phyloP scores from a whole-genome alignment of 2,797 vertebrate species.

The Scleropages formosus region DNA sequence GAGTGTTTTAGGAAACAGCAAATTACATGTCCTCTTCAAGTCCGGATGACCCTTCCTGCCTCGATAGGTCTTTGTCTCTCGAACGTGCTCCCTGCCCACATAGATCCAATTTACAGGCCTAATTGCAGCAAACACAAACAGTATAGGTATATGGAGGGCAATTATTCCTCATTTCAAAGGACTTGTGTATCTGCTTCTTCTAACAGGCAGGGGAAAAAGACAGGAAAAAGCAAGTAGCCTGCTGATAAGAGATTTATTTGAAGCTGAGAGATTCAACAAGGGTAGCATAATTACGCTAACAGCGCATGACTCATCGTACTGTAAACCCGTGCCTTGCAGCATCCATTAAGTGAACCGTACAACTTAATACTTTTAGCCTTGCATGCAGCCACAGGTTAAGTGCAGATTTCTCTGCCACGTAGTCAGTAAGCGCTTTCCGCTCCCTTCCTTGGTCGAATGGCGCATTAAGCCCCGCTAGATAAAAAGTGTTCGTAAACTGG shows the following conservation, averaged over 20 bases:
- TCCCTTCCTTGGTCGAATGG: constrained; percentile 3
- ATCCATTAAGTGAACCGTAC: background rate
- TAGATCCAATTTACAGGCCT: background rate
- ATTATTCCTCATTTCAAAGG: background rate
- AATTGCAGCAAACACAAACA: constrained; percentile 1
- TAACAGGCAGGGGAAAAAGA: background rate
- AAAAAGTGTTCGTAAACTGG: background rate
- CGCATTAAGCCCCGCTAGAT: background rate
- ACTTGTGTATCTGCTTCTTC: background rate
- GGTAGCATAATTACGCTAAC: constrained; percentile 13
- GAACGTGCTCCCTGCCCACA: constrained; percentile 22
- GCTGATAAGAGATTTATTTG: background rate
- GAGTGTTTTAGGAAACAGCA: constrained; percentile 48
- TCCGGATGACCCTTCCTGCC: no score
- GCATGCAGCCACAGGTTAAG: background rate
- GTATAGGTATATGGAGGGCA: background rate
- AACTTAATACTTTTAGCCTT: background rate
- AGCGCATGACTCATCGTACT: background rate
- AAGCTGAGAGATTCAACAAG: background rate
- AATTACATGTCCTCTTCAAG: constrained; percentile 37
- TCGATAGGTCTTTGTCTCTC: constrained; percentile 22
- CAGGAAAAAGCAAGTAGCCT: background rate
- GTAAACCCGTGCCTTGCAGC: background rate
- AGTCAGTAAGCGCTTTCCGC: background rate
- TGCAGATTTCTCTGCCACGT: background rate